These are phyloP conservation scores for Falco berigora DNA, from an alignment of 2,797 vertebrate genomes.

Conservation along the genomic window DNA sequence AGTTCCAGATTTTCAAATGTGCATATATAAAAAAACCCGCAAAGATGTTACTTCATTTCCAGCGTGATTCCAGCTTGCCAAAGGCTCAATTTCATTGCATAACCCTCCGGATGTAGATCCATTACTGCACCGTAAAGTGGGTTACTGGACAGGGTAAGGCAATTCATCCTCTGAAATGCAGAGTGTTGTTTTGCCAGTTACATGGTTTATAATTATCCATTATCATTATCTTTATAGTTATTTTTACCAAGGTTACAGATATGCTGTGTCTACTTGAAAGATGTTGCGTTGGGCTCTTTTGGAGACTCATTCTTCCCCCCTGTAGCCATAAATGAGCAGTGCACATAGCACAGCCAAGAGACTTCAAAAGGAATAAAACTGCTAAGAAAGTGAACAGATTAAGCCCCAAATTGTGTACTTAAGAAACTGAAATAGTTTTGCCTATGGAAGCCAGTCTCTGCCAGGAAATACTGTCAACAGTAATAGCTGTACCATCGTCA, in stretches of 20 bases:
- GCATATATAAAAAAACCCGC: not conserved
- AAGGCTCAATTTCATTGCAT: constrained; percentile 31
- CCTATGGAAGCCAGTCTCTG: not conserved
- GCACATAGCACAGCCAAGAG: not conserved
- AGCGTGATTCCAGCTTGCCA: constrained; percentile 32
- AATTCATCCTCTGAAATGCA: constrained; percentile 32
- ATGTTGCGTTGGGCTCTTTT: not conserved
- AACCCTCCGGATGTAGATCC: not conserved
- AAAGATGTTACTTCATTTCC: not conserved
- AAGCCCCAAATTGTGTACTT: not conserved
- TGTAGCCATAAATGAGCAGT: not conserved
- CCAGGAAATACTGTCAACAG: not conserved
- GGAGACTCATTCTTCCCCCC: not conserved
- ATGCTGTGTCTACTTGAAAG: not conserved
- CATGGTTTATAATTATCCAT: constrained; percentile 13
- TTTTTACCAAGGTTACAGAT: constrained; percentile 18
- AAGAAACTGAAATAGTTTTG: not conserved
- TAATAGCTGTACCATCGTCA: not conserved
- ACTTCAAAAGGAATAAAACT: not conserved
- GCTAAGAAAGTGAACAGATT: not conserved
- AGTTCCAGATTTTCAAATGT: constrained; percentile 40
- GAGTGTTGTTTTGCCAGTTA: not conserved
- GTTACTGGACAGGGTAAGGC: not conserved
- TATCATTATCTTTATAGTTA: not conserved
- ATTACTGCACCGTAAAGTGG: constrained; percentile 5